Evolutionary conservation across 2,888 invertebrate species (phyloP).

Genomic region (Lithosia quadra): DNA sequence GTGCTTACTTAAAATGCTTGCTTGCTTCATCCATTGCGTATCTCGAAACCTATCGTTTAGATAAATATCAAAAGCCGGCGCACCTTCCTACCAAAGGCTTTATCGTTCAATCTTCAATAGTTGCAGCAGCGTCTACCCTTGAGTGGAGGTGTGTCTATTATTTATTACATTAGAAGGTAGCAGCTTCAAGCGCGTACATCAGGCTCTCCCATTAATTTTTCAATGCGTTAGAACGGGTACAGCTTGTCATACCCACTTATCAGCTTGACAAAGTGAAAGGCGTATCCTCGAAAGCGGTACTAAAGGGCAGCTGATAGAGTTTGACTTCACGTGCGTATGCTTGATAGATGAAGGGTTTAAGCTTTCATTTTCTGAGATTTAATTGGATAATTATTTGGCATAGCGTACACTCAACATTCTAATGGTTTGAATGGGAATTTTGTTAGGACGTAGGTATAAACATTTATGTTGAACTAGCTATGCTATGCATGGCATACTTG

Average conservation of each 20-base stretch:
- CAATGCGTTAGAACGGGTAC: conserved; percentile 35
- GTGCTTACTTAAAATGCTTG: not conserved
- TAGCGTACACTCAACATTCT: not conserved
- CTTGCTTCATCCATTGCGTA: not conserved
- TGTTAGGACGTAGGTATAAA: too few relatives aligned
- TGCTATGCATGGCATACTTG: too few relatives aligned
- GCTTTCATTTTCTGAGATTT: conserved; percentile 36
- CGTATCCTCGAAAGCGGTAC: conserved; percentile 40
- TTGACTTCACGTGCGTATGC: conserved; percentile 19
- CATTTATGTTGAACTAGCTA: too few relatives aligned
- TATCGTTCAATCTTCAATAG: conserved; percentile 16
- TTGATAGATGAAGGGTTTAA: conserved; percentile 27
- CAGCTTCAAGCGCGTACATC: not conserved
- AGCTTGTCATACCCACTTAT: conserved; percentile 41
- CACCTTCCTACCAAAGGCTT: conserved; percentile 14
- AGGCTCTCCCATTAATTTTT: conserved; percentile 36
- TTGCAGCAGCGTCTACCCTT: conserved; percentile 8
- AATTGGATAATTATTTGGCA: conserved; percentile 7
- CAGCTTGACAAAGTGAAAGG: conserved; percentile 47
- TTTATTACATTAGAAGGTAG: conserved; percentile 3
- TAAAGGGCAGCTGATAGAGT: conserved; percentile 42
- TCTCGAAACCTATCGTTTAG: not conserved
- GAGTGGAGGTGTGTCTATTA: conserved; percentile 12
- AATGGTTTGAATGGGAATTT: conserved; percentile 1
- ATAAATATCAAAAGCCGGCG: conserved; percentile 7